Percentiles rank a stretch among this genome's conserved stretches.
phyloP scores from a whole-genome alignment of 2,113 vertebrate genomes.

The Petrocephalus microphthalmus region DNA sequence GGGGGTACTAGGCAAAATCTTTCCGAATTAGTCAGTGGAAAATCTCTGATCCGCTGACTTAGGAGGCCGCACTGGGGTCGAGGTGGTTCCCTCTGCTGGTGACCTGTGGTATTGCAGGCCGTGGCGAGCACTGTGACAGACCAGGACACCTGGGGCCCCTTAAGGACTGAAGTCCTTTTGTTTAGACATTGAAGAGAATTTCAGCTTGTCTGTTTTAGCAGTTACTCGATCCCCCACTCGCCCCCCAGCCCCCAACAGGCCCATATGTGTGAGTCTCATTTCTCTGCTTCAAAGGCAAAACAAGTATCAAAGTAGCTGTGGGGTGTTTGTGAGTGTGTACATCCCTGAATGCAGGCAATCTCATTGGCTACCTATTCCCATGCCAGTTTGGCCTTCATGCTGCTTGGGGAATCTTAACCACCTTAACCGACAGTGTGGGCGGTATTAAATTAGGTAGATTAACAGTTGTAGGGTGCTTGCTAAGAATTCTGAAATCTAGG shows the following conservation, averaged over 20 bases:
- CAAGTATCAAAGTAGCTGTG: not conserved
- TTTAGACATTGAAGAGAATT: not conserved
- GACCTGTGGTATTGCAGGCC: not conserved
- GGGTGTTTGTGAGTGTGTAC: not conserved
- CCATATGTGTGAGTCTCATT: not conserved
- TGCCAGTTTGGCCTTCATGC: not conserved
- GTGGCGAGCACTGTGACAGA: not conserved
- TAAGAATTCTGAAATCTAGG: not conserved
- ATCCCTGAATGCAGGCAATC: not conserved
- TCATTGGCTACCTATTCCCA: not conserved
- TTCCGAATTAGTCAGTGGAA: not conserved
- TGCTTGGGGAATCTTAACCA: not conserved
- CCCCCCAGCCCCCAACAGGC: not conserved
- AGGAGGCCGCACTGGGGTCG: not conserved
- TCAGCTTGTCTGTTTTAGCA: not conserved
- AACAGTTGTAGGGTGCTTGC: not conserved
- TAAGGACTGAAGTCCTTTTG: not conserved
- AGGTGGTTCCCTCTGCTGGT: conserved; percentile 10
- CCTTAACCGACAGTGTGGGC: not conserved
- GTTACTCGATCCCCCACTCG: not conserved
- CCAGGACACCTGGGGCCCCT: not conserved
- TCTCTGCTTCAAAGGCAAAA: not conserved
- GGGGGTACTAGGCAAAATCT: not conserved
- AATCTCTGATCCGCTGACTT: not conserved
- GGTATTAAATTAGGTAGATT: too few relatives aligned